phyloP scores from a whole-genome alignment of 2,797 vertebrate species.

The Protosalanx chinensis region DNA sequence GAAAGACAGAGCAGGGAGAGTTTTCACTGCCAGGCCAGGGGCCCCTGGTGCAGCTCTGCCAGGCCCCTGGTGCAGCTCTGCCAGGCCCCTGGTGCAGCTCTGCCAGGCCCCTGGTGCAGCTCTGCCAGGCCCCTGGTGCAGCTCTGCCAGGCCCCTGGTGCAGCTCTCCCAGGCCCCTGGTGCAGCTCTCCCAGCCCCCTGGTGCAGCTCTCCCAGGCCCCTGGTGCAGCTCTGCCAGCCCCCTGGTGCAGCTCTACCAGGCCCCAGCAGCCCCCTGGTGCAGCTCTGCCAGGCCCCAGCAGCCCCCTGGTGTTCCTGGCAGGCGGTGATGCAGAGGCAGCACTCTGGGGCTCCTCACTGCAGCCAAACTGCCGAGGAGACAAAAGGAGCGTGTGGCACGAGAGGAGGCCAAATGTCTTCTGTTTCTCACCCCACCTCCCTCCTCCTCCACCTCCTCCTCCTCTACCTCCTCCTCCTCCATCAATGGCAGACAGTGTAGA shows the following conservation, averaged over 20 bases:
- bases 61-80: constrained; percentile 11
- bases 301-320: constrained; percentile 29
- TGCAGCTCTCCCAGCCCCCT: constrained; percentile 32
- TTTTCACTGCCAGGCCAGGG: constrained; percentile 52
- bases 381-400: constrained; percentile 27
- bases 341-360: constrained; percentile 34
- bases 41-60: constrained; percentile 1
- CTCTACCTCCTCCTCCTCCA: not conserved
- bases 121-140: constrained; percentile 32
- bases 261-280: constrained; percentile 2
- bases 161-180: too few relatives aligned
- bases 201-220: not conserved
- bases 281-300: constrained; percentile 32
- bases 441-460: not conserved
- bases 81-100: constrained; percentile 19
- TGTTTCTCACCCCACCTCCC: constrained; percentile 16
- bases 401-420: constrained; percentile 37
- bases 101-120: not conserved
- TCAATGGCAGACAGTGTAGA: not conserved
- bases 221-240: too few relatives aligned
- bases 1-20: constrained; percentile 26
- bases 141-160: too few relatives aligned
- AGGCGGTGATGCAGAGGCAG: constrained; percentile 34
- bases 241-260: constrained; percentile 30
- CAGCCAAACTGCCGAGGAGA: constrained; percentile 37